Conservation (phyloP, 2,797 vertebrate species). For the Squalus acanthias region DNA sequence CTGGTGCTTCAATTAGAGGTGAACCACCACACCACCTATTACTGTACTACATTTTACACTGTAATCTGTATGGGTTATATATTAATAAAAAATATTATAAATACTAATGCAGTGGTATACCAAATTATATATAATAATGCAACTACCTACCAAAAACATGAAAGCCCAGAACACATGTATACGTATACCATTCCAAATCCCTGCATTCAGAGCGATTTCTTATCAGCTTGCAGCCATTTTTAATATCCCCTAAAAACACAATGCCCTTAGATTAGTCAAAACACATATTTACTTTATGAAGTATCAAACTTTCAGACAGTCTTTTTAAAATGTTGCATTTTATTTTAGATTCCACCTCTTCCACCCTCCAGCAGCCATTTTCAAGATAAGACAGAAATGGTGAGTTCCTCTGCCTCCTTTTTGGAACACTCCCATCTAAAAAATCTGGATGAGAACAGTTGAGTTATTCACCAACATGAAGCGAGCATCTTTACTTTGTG, state of each 20-base stretch:
- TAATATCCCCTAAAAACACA: constrained; percentile 78
- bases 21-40: neutral
- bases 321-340: constrained; percentile 37
- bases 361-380: neutral
- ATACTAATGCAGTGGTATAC: constrained; percentile 39
- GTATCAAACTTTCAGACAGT: constrained; percentile 42
- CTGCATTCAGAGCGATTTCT: constrained; percentile 93
- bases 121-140: constrained; percentile 38
- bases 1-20: neutral
- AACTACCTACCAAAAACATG: constrained; percentile 84
- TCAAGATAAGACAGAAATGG: neutral
- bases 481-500: neutral
- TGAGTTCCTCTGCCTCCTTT: neutral
- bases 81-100: neutral
- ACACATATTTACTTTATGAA: constrained; percentile 40
- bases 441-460: neutral
- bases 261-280: constrained; percentile 44
- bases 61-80: neutral
- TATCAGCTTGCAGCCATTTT: constrained; percentile 86
- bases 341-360: neutral
- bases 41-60: neutral
- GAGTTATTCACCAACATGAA: neutral
- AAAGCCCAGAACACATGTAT: constrained; percentile 93
- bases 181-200: constrained; percentile 91
- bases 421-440: neutral